Conservation (phyloP, 2,888 invertebrate species). For the Sarcophaga carnaria region DNA sequence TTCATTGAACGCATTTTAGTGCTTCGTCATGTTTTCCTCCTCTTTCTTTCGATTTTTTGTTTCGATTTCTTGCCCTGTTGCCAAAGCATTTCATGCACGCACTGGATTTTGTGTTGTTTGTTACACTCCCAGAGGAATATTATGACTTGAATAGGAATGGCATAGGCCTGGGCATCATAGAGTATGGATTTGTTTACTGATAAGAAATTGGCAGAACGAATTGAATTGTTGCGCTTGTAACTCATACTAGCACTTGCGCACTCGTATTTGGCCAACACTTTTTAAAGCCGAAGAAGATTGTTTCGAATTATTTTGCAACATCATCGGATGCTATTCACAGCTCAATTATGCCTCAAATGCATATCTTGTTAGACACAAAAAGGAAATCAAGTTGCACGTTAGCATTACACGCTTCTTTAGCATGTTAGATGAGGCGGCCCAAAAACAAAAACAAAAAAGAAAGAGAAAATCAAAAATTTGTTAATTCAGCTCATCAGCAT, state of each 20-base stretch:
- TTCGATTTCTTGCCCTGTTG: conserved; percentile 2
- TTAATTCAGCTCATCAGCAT: conserved; percentile 1
- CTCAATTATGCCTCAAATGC: conserved; percentile 42
- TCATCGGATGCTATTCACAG: conserved; percentile 52
- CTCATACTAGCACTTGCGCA: conserved; percentile 46
- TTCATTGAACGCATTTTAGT: conserved; percentile 62
- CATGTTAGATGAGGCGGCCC: conserved; percentile 5
- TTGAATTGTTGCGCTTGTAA: conserved; percentile 67
- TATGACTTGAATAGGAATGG: conserved; percentile 18
- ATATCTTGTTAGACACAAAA: background rate
- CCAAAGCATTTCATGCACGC: background rate
- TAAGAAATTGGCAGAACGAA: conserved; percentile 68
- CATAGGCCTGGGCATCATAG: background rate
- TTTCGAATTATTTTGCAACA: conserved; percentile 47
- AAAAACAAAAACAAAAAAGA: background rate
- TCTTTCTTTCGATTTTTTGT: conserved; percentile 10
- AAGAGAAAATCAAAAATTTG: conserved; percentile 27
- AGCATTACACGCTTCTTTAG: conserved; percentile 52
- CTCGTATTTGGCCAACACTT: conserved; percentile 4
- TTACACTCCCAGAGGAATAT: conserved; percentile 55
- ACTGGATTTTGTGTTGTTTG: background rate
- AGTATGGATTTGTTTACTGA: conserved; percentile 58
- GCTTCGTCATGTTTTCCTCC: conserved; percentile 60
- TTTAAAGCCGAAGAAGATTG: background rate
- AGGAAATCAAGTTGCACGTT: conserved; percentile 23